phyloP scores from a whole-genome alignment of 2,888 invertebrate species.

The Tetropium fuscum region DNA sequence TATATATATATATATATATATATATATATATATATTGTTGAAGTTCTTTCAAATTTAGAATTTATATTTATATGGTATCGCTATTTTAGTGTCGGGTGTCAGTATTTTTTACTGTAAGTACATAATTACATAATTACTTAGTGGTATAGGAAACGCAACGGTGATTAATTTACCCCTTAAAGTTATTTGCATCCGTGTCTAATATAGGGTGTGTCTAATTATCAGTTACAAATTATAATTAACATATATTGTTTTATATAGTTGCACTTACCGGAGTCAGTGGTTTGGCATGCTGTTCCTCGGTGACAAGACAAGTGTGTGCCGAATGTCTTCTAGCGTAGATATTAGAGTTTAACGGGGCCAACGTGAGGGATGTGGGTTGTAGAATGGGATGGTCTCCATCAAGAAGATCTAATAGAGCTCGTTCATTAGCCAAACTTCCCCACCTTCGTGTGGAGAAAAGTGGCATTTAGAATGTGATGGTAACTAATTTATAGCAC shows the following conservation, averaged over 20 bases:
- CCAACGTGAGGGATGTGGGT: slow-evolving; percentile 59
- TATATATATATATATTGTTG: no score
- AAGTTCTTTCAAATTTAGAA: no score
- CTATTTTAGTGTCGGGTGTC: no score
- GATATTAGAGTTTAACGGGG: slow-evolving; percentile 60
- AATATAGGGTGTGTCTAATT: no score
- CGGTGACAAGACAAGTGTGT: slow-evolving; percentile 58
- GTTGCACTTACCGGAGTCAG: slow-evolving; percentile 32
- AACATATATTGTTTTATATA: neutral
- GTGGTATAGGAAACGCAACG: no score
- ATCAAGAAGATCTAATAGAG: slow-evolving; percentile 58
- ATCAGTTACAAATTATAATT: neutral
- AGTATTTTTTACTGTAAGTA: no score
- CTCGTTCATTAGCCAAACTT: slow-evolving; percentile 57
- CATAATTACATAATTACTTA: no score
- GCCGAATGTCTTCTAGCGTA: slow-evolving; percentile 64
- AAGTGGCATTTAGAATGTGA: slow-evolving; percentile 25
- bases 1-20: no score
- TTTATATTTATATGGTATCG: no score
- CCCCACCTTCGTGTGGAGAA: slow-evolving; percentile 57
- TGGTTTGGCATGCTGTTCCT: slow-evolving; percentile 46
- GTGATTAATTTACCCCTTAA: no score
- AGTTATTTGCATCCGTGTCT: no score
- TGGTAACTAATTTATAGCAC: slow-evolving; percentile 19
- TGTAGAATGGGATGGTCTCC: slow-evolving; percentile 54